A percentile compares a stretch with the other conserved stretches of the same genome.
Conservation (phyloP, 1,140 invertebrate species). For the Papilio polytes region DNA sequence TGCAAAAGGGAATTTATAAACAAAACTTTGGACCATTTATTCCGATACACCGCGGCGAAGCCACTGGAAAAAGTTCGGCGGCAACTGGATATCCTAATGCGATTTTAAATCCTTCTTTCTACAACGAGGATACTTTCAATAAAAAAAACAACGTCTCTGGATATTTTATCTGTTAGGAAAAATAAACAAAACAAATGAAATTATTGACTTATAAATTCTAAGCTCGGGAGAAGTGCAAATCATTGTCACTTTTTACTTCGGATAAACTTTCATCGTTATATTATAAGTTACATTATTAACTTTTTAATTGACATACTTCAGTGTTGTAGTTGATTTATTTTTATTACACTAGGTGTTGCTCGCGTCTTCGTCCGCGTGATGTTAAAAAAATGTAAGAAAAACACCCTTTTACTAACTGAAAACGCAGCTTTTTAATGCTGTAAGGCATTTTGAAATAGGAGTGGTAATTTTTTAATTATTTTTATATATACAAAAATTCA, state of each 20-base stretch:
- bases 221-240: background rate
- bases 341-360: too few species aligned
- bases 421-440: too few species aligned
- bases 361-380: too few species aligned
- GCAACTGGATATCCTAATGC: constrained; percentile 80
- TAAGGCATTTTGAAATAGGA: too few species aligned
- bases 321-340: background rate
- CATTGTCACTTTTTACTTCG: background rate
- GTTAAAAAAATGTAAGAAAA: too few species aligned
- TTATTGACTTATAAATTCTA: constrained; percentile 29
- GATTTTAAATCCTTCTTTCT: constrained; percentile 71
- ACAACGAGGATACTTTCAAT: constrained; percentile 71
- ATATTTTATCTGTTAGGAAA: constrained; percentile 57
- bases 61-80: constrained; percentile 78
- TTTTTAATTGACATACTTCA: background rate
- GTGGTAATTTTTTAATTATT: too few species aligned
- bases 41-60: constrained; percentile 75
- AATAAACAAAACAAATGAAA: constrained; percentile 44
- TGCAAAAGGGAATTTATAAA: constrained; percentile 80
- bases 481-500: too few species aligned
- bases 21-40: constrained; percentile 79
- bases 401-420: too few species aligned
- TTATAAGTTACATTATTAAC: background rate
- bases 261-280: background rate
- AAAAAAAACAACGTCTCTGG: constrained; percentile 63